These are phyloP conservation scores for Neogobius melanostomus DNA, from an alignment of 2,113 vertebrate species.

Conservation along the genomic window DNA sequence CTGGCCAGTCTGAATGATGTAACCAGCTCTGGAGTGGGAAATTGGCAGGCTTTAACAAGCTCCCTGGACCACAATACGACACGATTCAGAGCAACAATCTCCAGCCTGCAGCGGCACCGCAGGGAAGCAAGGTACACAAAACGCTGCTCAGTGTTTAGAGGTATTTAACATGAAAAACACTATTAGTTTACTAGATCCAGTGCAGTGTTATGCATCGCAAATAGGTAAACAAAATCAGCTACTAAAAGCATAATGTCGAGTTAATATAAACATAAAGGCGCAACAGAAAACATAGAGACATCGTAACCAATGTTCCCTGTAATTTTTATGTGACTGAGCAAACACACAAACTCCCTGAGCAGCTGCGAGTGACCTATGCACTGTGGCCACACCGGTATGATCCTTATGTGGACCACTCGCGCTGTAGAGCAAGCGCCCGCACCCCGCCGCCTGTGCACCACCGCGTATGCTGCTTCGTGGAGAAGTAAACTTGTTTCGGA, in stretches of 20 bases:
- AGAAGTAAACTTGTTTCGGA: too few relatives aligned
- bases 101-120: neutral
- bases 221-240: neutral
- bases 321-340: too few relatives aligned
- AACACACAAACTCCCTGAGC: too few relatives aligned
- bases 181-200: neutral
- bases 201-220: neutral
- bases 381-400: too few relatives aligned
- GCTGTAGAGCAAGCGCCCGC: too few relatives aligned
- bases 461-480: too few relatives aligned
- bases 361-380: too few relatives aligned
- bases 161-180: neutral
- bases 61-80: neutral
- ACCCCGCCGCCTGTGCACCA: too few relatives aligned
- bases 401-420: too few relatives aligned
- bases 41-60: constrained; percentile 10
- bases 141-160: neutral
- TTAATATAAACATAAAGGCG: neutral
- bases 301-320: too few relatives aligned
- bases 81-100: constrained; percentile 7
- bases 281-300: neutral
- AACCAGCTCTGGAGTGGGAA: neutral
- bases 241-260: neutral
- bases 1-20: constrained; percentile 6
- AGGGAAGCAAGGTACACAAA: neutral